Percentiles rank a stretch among this genome's conserved stretches.
These are phyloP conservation scores for Lithophane semibrunnea DNA, from an alignment of 2,888 invertebrate genomes.

Conservation along the genomic window DNA sequence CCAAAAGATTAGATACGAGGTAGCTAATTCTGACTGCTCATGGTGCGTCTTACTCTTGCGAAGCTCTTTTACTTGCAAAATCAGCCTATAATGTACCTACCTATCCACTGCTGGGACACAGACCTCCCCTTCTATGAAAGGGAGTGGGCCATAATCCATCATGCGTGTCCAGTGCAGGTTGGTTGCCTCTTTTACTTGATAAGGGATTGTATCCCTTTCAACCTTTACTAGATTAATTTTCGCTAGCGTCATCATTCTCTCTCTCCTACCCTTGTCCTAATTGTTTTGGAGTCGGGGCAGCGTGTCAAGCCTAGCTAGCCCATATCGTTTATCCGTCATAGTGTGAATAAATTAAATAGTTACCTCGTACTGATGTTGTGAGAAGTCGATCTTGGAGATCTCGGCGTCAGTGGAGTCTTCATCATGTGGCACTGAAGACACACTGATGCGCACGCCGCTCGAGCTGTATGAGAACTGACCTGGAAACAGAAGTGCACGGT, in stretches of 20 bases:
- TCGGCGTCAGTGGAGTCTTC: constrained; percentile 94
- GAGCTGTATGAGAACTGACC: constrained; percentile 89
- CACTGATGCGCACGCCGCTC: constrained; percentile 90
- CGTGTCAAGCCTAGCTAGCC: not conserved
- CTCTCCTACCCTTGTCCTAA: not conserved
- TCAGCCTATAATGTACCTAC: too few species aligned
- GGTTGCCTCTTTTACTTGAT: not conserved
- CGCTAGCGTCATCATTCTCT: not conserved
- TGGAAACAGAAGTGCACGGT: constrained; percentile 65
- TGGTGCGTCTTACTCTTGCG: not conserved
- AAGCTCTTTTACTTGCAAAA: not conserved
- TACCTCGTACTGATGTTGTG: constrained; percentile 89
- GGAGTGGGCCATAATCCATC: too few species aligned
- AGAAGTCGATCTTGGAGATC: constrained; percentile 94
- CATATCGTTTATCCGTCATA: not conserved
- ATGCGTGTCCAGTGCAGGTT: too few species aligned
- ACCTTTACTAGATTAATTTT: not conserved
- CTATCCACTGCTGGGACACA: too few species aligned
- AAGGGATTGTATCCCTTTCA: not conserved
- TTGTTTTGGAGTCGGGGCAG: not conserved
- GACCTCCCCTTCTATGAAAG: too few species aligned
- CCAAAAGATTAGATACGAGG: too few species aligned
- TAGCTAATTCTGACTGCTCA: too few species aligned
- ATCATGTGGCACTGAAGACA: constrained; percentile 91
- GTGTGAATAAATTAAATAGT: constrained; percentile 5